A percentile compares a stretch with the other conserved stretches of the same genome.
These are phyloP conservation scores for Tachuris rubrigastra DNA, from an alignment of 2,113 vertebrate genomes.

Conservation along the genomic window DNA sequence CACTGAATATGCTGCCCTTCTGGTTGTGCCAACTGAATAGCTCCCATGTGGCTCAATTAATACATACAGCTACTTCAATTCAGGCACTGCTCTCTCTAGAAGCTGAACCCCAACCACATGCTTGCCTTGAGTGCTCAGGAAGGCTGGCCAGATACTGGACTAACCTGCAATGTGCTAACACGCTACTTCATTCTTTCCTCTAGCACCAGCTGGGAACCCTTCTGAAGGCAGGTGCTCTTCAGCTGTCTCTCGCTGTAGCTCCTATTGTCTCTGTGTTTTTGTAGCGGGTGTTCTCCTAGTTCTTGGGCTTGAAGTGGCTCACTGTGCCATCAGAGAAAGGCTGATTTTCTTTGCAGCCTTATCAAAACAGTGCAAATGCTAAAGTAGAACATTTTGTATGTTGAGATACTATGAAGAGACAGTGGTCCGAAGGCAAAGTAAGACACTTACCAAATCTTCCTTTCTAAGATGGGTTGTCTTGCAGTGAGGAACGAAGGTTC, in stretches of 20 bases:
- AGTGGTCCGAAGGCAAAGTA: background rate
- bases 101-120: background rate
- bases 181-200: background rate
- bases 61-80: background rate
- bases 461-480: background rate
- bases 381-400: background rate
- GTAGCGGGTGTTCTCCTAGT: rapidly evolving
- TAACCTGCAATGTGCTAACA: background rate
- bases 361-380: background rate
- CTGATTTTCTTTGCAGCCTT: background rate
- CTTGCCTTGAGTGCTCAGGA: background rate
- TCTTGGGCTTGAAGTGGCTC: background rate
- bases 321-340: background rate
- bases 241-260: background rate
- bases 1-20: background rate
- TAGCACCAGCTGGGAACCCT: background rate
- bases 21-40: background rate
- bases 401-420: background rate
- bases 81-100: background rate
- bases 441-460: background rate
- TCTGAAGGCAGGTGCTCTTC: background rate
- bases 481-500: background rate
- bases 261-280: background rate
- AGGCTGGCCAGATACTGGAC: background rate
- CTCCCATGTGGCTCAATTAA: background rate